Percentiles rank a stretch among this genome's conserved stretches.
phyloP scores from a whole-genome alignment of 92 coral and sea anemone species.

The Porites lobata region DNA sequence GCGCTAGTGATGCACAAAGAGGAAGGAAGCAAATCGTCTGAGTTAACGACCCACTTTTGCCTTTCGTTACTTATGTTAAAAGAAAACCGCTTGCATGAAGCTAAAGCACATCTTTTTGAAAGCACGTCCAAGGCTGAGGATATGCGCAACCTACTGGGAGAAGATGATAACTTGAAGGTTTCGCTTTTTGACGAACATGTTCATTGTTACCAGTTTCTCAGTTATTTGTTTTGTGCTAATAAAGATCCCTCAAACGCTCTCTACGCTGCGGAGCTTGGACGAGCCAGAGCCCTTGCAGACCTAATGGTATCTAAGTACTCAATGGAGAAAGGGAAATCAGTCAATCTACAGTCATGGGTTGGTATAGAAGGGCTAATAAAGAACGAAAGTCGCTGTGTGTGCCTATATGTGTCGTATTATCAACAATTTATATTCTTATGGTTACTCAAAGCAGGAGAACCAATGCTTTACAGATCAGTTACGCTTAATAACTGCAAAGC shows the following conservation, averaged over 20 bases:
- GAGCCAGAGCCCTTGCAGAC: neutral
- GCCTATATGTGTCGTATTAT: neutral
- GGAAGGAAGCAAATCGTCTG: neutral
- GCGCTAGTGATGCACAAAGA: neutral
- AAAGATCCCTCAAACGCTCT: neutral
- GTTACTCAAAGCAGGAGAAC: neutral
- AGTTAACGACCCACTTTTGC: neutral
- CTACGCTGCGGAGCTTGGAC: neutral
- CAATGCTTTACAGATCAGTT: neutral
- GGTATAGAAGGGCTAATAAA: neutral
- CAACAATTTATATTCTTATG: neutral
- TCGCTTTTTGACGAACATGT: neutral
- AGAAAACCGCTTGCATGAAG: neutral
- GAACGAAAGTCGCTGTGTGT: neutral
- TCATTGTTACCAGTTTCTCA: neutral
- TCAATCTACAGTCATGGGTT: neutral
- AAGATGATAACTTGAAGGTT: neutral
- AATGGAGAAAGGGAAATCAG: neutral
- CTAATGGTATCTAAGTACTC: neutral
- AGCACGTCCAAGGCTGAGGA: neutral
- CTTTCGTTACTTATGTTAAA: neutral
- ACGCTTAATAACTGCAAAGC: no score
- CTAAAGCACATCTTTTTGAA: neutral
- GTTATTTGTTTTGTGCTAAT: neutral
- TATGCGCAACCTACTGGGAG: neutral